Evolutionary conservation across 2,797 vertebrate species (phyloP).

Genomic region (Rhyacichthys aspro): DNA sequence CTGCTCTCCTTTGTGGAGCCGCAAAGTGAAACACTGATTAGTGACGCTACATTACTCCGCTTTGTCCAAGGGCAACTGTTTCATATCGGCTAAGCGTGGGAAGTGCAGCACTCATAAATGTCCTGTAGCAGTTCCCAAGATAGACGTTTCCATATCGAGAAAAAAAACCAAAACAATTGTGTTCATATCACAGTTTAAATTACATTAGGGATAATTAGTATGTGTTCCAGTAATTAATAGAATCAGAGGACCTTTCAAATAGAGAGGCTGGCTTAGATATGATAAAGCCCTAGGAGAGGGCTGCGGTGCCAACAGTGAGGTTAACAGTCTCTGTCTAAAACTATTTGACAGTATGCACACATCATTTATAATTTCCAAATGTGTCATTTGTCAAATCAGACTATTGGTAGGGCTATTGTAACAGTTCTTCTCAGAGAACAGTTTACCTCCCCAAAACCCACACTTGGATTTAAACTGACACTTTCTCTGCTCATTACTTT

Average conservation of each 20-base stretch:
- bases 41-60: slow-evolving; percentile 76
- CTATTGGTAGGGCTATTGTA: slow-evolving; percentile 45
- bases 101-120: slow-evolving; percentile 54
- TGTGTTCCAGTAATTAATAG: slow-evolving; percentile 37
- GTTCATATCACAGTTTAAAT: slow-evolving; percentile 51
- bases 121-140: slow-evolving; percentile 55
- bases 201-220: slow-evolving; percentile 53
- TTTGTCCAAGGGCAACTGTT: slow-evolving; percentile 78
- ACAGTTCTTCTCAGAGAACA: slow-evolving; percentile 41
- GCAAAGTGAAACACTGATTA: slow-evolving; percentile 76
- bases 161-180: slow-evolving; percentile 21
- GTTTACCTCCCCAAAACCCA: slow-evolving; percentile 46
- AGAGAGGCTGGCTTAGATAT: slow-evolving; percentile 30
- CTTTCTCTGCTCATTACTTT: slow-evolving; percentile 61
- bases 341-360: slow-evolving; percentile 2
- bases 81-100: slow-evolving; percentile 70
- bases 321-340: slow-evolving; percentile 4
- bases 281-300: slow-evolving; percentile 33
- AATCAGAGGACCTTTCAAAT: slow-evolving; percentile 27
- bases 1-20: slow-evolving; percentile 62
- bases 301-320: slow-evolving; percentile 31
- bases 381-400: slow-evolving; percentile 40
- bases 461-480: slow-evolving; percentile 42
- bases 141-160: slow-evolving; percentile 50
- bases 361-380: neutral